Percentiles rank a stretch among this genome's conserved stretches.
phyloP scores from a whole-genome alignment of 2,797 vertebrate genomes.

The Salarias fasciatus region DNA sequence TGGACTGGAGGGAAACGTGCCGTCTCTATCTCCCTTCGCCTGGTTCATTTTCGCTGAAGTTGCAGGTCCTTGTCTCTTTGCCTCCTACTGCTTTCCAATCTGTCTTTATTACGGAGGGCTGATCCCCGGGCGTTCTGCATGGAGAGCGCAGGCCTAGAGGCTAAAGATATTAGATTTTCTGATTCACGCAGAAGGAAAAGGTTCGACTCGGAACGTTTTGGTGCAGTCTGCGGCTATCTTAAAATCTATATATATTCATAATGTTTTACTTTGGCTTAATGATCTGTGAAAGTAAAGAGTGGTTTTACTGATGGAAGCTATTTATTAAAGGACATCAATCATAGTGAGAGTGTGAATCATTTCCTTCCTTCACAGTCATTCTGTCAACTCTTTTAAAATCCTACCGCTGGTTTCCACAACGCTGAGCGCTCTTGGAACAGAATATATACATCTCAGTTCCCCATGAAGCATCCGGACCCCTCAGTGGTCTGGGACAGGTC shows the following conservation, averaged over 20 bases:
- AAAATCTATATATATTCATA: conserved; percentile 39
- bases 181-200: conserved; percentile 46
- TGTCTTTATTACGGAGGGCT: conserved; percentile 71
- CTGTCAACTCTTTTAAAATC: no score
- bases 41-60: conserved; percentile 76
- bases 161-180: conserved; percentile 60
- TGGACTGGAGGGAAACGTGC: conserved; percentile 63
- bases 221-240: no score
- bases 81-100: conserved; percentile 76
- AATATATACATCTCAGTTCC: no score
- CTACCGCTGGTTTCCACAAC: no score
- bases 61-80: conserved; percentile 75
- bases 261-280: conserved; percentile 50
- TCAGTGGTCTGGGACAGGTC: no score
- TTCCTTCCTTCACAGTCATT: no score
- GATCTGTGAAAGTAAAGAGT: conserved; percentile 57
- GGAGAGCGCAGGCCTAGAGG: conserved; percentile 52
- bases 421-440: no score
- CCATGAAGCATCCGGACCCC: no score
- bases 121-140: conserved; percentile 59
- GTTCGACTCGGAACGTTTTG: conserved; percentile 50
- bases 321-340: conserved; percentile 57
- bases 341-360: conserved; percentile 12
- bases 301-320: conserved; percentile 47
- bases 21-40: conserved; percentile 53